Evolutionary conservation across 1,140 invertebrate species (phyloP), one percentile per base, ranked within the genome.

Genomic region (Chrysomallon squamiferum): DNA sequence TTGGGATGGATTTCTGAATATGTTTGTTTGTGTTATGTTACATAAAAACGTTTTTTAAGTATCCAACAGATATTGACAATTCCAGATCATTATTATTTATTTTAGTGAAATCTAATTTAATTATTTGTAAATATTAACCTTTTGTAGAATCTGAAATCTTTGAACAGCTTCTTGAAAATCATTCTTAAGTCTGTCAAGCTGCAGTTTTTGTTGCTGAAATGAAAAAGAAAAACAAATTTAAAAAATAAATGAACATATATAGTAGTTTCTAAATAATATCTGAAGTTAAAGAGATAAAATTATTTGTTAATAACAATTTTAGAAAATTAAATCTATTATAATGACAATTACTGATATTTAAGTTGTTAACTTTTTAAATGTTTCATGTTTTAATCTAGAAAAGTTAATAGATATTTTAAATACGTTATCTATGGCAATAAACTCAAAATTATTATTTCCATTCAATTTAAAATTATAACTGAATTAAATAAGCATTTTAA

Each of bases 111-210:
- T n/a, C n/a, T n/a, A n/a, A n/a, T n/a, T n/a, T n/a, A n/a, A n/a
- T n/a, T n/a, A n/a, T n/a, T n/a, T n/a, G n/a, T n/a, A n/a, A n/a
- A 45, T 45, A 45, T 45, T 45, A 45, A 3, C 43, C n/a, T n/a
- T n/a, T n/a, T n/a, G n/a, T n/a, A 92, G 87, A 18, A 87, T 83
- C 49, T 91, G 90, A 77, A 95, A 96, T 81, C 90, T 91, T 50
- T 91, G 89, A 0, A 95, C 86, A 11, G 92, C 90, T 74, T 92
- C 91, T 69, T 90, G 90, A 79, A 95, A 95, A 71, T 93, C 91
- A 73, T 90, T 90, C 6, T 90, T 93, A 0, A 96, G 86, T 82
- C 92, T 90, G 71, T 93, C 93, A 49, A 93, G 88, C 85, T 95
- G 92, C 67, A 95, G 86, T 77, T 92, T 93, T 74, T 92, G 91